Evolutionary conservation across 35 echinoderm and acorn worm species (phyloP).

Genomic region (Holothuria glaberrima): DNA sequence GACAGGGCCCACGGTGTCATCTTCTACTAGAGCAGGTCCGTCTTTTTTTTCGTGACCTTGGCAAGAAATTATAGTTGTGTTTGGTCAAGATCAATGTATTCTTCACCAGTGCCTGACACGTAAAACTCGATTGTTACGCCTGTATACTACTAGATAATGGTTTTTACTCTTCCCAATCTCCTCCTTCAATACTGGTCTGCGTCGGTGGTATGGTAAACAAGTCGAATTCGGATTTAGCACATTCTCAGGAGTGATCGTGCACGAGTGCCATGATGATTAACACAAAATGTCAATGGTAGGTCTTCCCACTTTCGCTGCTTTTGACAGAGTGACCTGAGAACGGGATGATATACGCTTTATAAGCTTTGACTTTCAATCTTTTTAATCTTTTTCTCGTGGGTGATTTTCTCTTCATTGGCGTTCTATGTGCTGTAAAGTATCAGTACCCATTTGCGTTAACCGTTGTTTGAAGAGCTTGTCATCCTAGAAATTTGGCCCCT

Average conservation of each 20-base stretch:
- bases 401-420: background rate
- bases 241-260: conserved; percentile 44
- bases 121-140: conserved; percentile 52
- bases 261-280: conserved; percentile 43
- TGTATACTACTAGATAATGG: conserved; percentile 49
- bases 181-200: conserved; percentile 40
- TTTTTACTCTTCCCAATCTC: conserved; percentile 55
- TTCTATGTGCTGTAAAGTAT: background rate
- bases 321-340: background rate
- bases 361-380: too few relatives aligned
- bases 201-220: conserved; percentile 62
- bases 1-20: too few relatives aligned
- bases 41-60: conserved; percentile 42
- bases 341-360: background rate
- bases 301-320: background rate
- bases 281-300: background rate
- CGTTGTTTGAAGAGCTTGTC: background rate
- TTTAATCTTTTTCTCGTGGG: background rate
- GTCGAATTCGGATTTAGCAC: conserved; percentile 58
- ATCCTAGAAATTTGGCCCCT: background rate
- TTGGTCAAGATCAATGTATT: conserved; percentile 59
- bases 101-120: conserved; percentile 50
- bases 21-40: background rate
- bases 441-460: background rate
- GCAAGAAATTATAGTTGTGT: conserved; percentile 23